These are phyloP conservation scores for Danionella dracula DNA, from an alignment of 2,797 vertebrate genomes.

Conservation along the genomic window DNA sequence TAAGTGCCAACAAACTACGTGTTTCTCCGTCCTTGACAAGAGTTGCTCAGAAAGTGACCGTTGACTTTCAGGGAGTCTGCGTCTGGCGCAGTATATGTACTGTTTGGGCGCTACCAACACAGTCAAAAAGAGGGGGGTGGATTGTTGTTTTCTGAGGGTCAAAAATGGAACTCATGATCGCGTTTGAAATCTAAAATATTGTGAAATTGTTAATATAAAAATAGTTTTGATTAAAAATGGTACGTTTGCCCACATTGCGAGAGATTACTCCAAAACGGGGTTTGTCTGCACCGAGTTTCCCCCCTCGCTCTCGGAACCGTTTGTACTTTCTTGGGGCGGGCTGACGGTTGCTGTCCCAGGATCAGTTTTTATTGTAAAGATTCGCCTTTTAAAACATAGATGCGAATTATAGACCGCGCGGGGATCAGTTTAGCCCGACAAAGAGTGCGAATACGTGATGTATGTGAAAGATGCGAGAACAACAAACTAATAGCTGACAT, in stretches of 20 bases:
- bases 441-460: constrained; percentile 22
- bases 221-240: too few relatives aligned
- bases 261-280: too few relatives aligned
- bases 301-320: neutral
- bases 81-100: constrained; percentile 38
- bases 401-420: neutral
- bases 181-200: too few relatives aligned
- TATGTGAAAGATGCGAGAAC: constrained; percentile 22
- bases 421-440: constrained; percentile 30
- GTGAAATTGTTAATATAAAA: too few relatives aligned
- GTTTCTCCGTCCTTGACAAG: neutral
- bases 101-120: constrained; percentile 43
- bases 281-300: neutral
- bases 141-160: neutral
- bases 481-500: constrained; percentile 17
- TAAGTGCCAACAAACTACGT: constrained; percentile 33
- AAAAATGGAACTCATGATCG: too few relatives aligned
- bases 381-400: neutral
- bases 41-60: neutral
- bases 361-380: neutral
- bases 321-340: neutral
- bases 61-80: neutral
- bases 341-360: constrained; percentile 2
- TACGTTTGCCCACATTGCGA: too few relatives aligned
- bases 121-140: constrained; percentile 20